Evolutionary conservation across 2,113 vertebrate genomes (phyloP).

Genomic region (Balaenoptera acutorostrata): DNA sequence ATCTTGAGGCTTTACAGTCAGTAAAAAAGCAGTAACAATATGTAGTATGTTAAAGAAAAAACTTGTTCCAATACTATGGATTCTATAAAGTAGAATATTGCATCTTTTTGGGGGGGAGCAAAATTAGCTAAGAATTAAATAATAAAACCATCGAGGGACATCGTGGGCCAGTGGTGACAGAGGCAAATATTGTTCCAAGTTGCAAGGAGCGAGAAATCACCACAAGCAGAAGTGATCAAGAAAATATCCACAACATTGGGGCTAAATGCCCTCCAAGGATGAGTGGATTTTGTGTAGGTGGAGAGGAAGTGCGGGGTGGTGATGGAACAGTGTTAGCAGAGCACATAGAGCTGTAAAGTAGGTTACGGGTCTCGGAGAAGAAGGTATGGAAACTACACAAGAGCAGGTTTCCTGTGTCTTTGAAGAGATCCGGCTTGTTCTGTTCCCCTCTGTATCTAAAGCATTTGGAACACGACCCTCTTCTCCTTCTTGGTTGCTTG

Average conservation of each 20-base stretch:
- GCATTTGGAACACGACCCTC: background rate
- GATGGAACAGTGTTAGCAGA: accelerated
- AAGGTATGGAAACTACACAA: accelerated
- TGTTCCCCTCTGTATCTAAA: background rate
- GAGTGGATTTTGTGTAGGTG: background rate
- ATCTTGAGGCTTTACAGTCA: background rate
- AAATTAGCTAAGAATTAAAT: background rate
- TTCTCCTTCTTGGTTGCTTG: background rate
- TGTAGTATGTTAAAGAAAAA: background rate
- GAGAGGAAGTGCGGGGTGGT: background rate
- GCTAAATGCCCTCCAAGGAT: background rate
- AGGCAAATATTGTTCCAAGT: background rate
- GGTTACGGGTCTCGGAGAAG: accelerated
- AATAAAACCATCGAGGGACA: background rate
- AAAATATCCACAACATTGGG: accelerated
- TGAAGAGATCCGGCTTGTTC: background rate
- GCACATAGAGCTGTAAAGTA: background rate
- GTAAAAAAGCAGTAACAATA: background rate
- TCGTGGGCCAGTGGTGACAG: background rate
- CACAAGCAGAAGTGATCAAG: background rate
- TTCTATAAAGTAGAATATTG: background rate
- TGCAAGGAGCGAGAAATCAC: background rate
- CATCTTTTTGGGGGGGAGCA: background rate
- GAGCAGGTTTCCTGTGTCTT: accelerated
- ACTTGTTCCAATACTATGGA: background rate